A percentile compares a stretch with the other conserved stretches of the same genome.
Conservation (phyloP, 2,797 vertebrate genomes). For the Fringilla coelebs region DNA sequence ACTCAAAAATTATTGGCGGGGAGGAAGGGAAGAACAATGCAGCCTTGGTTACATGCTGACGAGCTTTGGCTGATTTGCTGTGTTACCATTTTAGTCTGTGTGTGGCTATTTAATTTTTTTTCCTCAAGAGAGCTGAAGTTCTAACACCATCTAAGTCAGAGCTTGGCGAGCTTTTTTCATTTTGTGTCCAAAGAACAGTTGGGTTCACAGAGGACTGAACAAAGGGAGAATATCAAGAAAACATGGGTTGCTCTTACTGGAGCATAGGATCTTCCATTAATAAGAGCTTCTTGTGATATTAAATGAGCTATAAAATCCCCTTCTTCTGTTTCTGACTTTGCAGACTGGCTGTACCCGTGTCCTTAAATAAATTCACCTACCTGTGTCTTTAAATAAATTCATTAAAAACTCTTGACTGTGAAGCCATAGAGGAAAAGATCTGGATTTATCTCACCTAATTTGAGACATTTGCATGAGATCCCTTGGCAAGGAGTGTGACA, state of each 20-base stretch:
- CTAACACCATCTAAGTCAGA: slow-evolving; percentile 27
- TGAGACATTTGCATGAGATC: neutral
- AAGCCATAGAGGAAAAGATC: neutral
- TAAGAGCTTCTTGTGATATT: neutral
- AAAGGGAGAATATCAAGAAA: slow-evolving; percentile 46
- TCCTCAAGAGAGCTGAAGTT: slow-evolving; percentile 46
- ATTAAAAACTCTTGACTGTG: neutral
- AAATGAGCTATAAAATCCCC: neutral
- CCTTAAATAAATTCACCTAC: neutral
- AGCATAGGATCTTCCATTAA: neutral
- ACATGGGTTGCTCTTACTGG: neutral
- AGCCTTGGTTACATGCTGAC: slow-evolving; percentile 15
- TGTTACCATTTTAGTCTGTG: slow-evolving; percentile 54
- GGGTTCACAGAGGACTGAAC: neutral
- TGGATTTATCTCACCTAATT: neutral
- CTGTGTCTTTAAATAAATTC: neutral
- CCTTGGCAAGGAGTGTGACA: neutral
- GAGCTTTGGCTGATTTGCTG: slow-evolving; percentile 24
- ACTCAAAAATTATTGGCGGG: slow-evolving; percentile 37
- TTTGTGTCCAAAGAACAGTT: slow-evolving; percentile 28
- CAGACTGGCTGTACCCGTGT: neutral
- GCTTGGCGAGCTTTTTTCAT: neutral
- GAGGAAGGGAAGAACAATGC: slow-evolving; percentile 46
- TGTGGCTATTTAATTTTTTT: slow-evolving; percentile 50
- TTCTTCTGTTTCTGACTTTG: neutral